phyloP scores from a whole-genome alignment of 1,140 invertebrate genomes.

The Streblospio benedicti region DNA sequence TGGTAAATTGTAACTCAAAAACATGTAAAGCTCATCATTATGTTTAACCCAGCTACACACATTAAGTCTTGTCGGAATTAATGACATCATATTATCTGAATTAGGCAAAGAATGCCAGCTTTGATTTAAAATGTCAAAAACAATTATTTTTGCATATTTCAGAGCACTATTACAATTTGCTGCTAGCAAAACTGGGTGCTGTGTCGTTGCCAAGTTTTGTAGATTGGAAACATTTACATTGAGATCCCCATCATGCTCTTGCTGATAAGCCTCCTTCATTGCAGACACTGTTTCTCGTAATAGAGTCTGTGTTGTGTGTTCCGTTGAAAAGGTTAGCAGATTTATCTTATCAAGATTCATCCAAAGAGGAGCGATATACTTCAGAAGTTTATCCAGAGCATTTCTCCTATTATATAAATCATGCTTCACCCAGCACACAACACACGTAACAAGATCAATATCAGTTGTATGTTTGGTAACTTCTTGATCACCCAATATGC shows the following conservation, averaged over 20 bases:
- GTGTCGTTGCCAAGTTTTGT: too few relatives aligned
- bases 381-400: constrained; percentile 7
- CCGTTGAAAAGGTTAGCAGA: too few relatives aligned
- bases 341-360: too few relatives aligned
- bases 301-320: too few relatives aligned
- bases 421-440: constrained; percentile 35
- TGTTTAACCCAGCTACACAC: constrained; percentile 34
- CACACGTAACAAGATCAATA: constrained; percentile 31
- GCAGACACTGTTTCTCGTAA: too few relatives aligned
- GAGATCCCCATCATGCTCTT: too few relatives aligned
- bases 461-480: constrained; percentile 36
- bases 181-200: constrained; percentile 28
- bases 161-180: constrained; percentile 37
- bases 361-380: background rate
- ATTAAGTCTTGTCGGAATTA: constrained; percentile 35
- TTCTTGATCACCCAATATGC: constrained; percentile 31
- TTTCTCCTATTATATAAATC: constrained; percentile 27
- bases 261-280: too few relatives aligned
- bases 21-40: constrained; percentile 36
- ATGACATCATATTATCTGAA: constrained; percentile 31
- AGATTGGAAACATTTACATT: too few relatives aligned
- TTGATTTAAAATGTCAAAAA: constrained; percentile 33
- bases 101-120: constrained; percentile 36
- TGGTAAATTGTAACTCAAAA: constrained; percentile 39
- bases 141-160: constrained; percentile 38